Conservation (phyloP, 1,140 invertebrate species). For the Nasonia vitripennis region DNA sequence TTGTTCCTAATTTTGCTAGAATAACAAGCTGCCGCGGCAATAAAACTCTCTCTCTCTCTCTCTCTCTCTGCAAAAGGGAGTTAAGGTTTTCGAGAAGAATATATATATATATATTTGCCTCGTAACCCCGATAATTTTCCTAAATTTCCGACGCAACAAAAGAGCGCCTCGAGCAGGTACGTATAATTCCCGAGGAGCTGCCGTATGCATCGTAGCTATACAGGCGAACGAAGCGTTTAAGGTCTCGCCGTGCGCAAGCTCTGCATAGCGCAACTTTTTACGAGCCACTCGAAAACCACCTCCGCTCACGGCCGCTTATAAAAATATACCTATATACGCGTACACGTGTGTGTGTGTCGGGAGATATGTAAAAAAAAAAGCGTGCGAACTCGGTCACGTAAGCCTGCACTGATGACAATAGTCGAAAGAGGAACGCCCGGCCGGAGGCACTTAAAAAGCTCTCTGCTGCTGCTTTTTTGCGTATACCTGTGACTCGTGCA, state of each 20-base stretch:
- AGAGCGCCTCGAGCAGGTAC: background rate
- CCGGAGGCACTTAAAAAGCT: slow-evolving; percentile 32
- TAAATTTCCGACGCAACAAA: background rate
- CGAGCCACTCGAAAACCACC: slow-evolving; percentile 12
- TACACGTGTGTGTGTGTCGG: background rate
- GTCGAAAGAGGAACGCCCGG: background rate
- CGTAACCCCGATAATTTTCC: background rate
- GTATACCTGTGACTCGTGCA: background rate
- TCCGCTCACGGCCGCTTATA: background rate
- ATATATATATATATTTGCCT: background rate
- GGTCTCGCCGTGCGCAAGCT: background rate
- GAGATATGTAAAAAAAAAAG: background rate
- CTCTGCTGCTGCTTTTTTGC: background rate
- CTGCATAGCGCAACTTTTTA: background rate
- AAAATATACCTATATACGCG: background rate
- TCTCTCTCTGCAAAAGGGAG: too few relatives aligned
- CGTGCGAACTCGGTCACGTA: slow-evolving; percentile 19
- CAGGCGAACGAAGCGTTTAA: slow-evolving; percentile 1
- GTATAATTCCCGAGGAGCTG: background rate
- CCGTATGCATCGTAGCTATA: too few relatives aligned
- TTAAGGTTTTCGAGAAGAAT: too few relatives aligned
- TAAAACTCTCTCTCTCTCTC: background rate
- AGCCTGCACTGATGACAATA: background rate
- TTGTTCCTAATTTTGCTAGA: background rate
- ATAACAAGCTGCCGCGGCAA: background rate